Conservation (phyloP, 1,140 invertebrate genomes). For the Megalonaias nervosa region DNA sequence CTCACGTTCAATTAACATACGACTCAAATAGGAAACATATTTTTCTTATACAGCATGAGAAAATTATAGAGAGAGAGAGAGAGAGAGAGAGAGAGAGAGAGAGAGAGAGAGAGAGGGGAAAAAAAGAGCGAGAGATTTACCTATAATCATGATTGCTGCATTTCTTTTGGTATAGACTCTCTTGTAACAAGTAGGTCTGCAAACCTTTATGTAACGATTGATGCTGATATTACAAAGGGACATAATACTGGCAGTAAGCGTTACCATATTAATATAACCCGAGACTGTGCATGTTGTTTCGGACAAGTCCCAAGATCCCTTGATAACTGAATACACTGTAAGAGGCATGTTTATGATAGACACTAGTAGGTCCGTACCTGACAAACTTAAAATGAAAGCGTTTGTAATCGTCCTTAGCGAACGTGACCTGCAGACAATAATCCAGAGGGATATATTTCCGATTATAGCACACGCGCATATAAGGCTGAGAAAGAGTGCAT, state of each 20-base stretch:
- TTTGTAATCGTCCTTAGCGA: slow-evolving; percentile 32
- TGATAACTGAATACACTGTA: slow-evolving; percentile 28
- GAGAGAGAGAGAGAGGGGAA: too few relatives aligned
- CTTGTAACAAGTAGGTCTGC: not conserved
- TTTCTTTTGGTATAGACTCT: slow-evolving; percentile 5
- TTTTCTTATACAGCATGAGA: too few relatives aligned
- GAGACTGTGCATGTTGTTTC: not conserved
- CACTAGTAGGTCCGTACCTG: slow-evolving; percentile 38
- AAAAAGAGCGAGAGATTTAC: slow-evolving; percentile 16
- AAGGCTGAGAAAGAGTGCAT: too few relatives aligned
- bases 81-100: too few relatives aligned
- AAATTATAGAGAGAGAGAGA: too few relatives aligned
- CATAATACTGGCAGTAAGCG: slow-evolving; percentile 27
- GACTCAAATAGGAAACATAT: too few relatives aligned
- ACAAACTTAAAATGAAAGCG: slow-evolving; percentile 35
- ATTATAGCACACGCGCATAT: too few relatives aligned
- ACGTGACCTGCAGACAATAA: too few relatives aligned
- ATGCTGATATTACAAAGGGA: slow-evolving; percentile 21
- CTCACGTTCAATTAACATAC: too few relatives aligned
- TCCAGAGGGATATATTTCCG: too few relatives aligned
- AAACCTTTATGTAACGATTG: slow-evolving; percentile 22
- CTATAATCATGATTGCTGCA: not conserved
- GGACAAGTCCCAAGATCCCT: slow-evolving; percentile 5
- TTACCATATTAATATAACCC: slow-evolving; percentile 28
- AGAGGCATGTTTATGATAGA: slow-evolving; percentile 41